Conservation (phyloP, 1,140 invertebrate genomes). For the Caenorhabditis tropicalis region DNA sequence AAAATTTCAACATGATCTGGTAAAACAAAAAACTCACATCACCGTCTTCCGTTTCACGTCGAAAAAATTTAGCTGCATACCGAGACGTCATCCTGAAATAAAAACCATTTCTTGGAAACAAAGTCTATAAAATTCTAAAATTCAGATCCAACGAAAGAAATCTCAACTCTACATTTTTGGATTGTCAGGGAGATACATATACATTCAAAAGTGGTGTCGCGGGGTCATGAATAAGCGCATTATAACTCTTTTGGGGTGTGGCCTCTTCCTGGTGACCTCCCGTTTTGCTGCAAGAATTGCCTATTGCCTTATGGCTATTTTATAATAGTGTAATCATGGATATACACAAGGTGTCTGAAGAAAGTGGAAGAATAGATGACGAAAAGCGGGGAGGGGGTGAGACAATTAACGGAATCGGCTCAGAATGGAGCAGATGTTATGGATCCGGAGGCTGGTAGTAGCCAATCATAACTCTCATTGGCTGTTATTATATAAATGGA, state of each 20-base stretch:
- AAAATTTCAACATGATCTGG: too few species aligned
- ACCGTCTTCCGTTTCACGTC: background rate
- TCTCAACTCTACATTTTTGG: background rate
- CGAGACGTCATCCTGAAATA: background rate
- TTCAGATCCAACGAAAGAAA: too few species aligned
- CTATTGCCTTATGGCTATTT: conserved; percentile 24
- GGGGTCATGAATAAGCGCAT: conserved; percentile 20
- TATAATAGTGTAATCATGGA: conserved; percentile 40
- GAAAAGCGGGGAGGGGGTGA: background rate
- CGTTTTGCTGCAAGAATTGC: conserved; percentile 10
- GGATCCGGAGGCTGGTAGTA: background rate
- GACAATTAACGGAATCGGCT: conserved; percentile 9
- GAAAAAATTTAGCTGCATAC: background rate
- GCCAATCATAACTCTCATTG: conserved; percentile 11
- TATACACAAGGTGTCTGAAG: conserved; percentile 22
- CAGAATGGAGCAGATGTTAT: conserved; percentile 26
- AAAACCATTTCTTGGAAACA: background rate
- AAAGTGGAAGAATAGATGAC: background rate
- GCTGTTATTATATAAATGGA: background rate
- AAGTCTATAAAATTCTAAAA: background rate
- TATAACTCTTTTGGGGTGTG: conserved; percentile 38
- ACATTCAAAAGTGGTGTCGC: background rate
- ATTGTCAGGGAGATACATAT: background rate
- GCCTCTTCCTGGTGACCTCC: conserved; percentile 13
- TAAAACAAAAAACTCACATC: too few species aligned